Percentiles rank a stretch among this genome's conserved stretches.
phyloP scores from a whole-genome alignment of 2,113 vertebrate species.

The Gnathonemus echidnorhynchus region DNA sequence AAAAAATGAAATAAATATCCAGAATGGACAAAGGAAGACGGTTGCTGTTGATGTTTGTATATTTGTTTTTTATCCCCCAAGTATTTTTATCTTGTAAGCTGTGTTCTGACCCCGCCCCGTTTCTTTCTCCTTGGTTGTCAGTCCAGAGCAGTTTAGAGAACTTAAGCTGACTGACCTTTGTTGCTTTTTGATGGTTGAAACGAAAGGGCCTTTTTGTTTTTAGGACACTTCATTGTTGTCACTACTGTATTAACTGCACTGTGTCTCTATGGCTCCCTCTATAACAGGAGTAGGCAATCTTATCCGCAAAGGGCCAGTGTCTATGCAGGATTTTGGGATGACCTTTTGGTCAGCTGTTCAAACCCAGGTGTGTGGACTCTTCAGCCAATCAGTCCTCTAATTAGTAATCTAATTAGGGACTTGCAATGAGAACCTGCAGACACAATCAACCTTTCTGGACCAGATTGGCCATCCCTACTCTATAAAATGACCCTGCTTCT shows the following conservation, averaged over 20 bases:
- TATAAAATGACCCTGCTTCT: not conserved
- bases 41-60: conserved; percentile 46
- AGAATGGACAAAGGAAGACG: conserved; percentile 55
- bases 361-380: not conserved
- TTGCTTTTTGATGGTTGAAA: not conserved
- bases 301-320: not conserved
- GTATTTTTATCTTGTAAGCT: not conserved
- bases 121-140: not conserved
- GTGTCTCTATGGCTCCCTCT: not conserved
- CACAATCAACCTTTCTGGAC: not conserved
- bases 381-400: not conserved
- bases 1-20: conserved; percentile 51
- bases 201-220: not conserved
- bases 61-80: conserved; percentile 11
- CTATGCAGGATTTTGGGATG: not conserved
- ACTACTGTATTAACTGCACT: not conserved
- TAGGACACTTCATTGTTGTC: not conserved
- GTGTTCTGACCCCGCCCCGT: not conserved
- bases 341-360: not conserved
- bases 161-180: not conserved
- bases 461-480: not conserved
- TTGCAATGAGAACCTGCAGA: not conserved
- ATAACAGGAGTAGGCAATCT: not conserved
- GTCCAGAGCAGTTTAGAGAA: not conserved
- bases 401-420: not conserved